A percentile compares a stretch with the other conserved stretches of the same genome.
Conservation (phyloP, 2,797 vertebrate species). For the Chaenodraco wilsoni region DNA sequence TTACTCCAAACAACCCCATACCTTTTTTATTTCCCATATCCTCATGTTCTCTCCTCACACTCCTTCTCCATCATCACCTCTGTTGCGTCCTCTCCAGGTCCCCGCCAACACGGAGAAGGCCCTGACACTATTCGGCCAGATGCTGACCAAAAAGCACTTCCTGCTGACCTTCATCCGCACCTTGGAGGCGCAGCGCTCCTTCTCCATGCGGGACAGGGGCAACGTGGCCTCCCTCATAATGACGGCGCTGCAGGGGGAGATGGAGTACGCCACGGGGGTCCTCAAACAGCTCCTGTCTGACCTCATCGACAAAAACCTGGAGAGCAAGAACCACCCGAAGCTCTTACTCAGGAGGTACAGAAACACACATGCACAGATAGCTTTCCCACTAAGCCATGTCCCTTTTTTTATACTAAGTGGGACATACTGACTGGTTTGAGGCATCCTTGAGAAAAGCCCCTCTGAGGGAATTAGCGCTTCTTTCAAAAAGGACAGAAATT, state of each 20-base stretch:
- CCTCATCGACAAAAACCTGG: constrained; percentile 98
- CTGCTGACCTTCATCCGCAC: constrained; percentile 97
- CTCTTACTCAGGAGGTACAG: constrained; percentile 92
- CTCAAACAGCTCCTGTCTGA: constrained; percentile 97
- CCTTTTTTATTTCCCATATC: constrained; percentile 5
- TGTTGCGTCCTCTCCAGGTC: constrained; percentile 80
- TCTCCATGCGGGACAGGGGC: constrained; percentile 97
- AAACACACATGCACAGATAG: constrained; percentile 26
- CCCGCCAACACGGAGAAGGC: constrained; percentile 97
- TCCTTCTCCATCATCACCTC: constrained; percentile 35
- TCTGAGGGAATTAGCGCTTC: constrained; percentile 5
- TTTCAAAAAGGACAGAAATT: not conserved
- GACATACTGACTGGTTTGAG: not conserved
- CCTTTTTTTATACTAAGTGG: constrained; percentile 14
- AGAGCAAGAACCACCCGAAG: constrained; percentile 99
- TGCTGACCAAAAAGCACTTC: constrained; percentile 98
- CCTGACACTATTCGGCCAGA: constrained; percentile 94
- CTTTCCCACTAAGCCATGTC: constrained; percentile 39
- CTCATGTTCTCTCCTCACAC: not conserved
- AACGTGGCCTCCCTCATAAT: constrained; percentile 98
- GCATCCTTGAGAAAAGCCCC: constrained; percentile 21
- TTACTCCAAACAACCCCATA: no score
- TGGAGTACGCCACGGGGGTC: constrained; percentile 97
- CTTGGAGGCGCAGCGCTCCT: constrained; percentile 94
- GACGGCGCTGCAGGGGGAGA: constrained; percentile 96